phyloP scores from a whole-genome alignment of 2,888 invertebrate genomes.

The Dasysyrphus albostriatus region DNA sequence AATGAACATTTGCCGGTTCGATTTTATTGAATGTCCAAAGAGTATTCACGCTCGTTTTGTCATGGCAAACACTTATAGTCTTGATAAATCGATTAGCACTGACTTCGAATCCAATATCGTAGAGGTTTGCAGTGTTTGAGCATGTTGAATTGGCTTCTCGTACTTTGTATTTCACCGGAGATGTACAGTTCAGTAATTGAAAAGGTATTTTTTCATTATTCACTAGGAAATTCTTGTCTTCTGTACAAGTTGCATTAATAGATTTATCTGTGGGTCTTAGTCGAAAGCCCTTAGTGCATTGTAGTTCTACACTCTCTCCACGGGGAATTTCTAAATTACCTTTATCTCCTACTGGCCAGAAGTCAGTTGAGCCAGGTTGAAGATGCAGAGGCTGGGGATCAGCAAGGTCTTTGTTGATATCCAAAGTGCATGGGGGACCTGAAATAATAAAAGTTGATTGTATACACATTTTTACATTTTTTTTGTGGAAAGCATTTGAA shows the following conservation, averaged over 20 bases:
- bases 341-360: conserved; percentile 79
- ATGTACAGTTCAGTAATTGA: conserved; percentile 77
- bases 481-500: background rate
- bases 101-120: conserved; percentile 83
- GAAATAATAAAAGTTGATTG: background rate
- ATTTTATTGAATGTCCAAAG: conserved; percentile 82
- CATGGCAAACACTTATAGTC: conserved; percentile 83
- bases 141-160: conserved; percentile 77
- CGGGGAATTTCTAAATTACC: conserved; percentile 79
- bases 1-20: conserved; percentile 83
- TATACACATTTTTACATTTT: background rate
- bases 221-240: conserved; percentile 77
- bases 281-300: conserved; percentile 79
- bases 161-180: conserved; percentile 77
- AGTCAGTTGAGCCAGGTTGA: conserved; percentile 80
- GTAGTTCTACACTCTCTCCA: conserved; percentile 80
- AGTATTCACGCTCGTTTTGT: conserved; percentile 80
- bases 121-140: conserved; percentile 76
- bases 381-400: conserved; percentile 87
- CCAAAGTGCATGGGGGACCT: conserved; percentile 78
- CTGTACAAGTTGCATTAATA: conserved; percentile 77
- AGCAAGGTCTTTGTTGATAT: conserved; percentile 79
- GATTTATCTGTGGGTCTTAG: conserved; percentile 53
- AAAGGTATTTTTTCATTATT: conserved; percentile 77
- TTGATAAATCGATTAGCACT: conserved; percentile 80